phyloP scores from a whole-genome alignment of 2,888 invertebrate genomes.

The Cheilosia scutellata region DNA sequence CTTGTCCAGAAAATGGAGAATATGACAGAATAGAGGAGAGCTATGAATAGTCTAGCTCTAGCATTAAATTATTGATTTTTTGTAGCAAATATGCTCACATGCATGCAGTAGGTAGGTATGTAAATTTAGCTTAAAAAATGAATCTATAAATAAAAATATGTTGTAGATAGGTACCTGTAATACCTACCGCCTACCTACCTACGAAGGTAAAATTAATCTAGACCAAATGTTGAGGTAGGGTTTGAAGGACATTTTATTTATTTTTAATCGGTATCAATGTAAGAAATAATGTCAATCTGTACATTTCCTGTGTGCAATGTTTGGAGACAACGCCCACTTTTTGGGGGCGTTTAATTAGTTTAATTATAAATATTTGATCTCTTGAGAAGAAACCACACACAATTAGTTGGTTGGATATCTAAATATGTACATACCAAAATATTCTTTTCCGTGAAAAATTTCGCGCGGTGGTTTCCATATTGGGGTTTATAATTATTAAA shows the following conservation, averaged over 20 bases:
- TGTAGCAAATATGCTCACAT: neutral
- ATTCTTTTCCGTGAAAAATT: no score
- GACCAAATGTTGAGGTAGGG: constrained; percentile 64
- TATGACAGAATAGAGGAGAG: neutral
- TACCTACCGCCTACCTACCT: neutral
- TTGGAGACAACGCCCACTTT: no score
- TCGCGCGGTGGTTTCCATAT: no score
- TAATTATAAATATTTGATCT: no score
- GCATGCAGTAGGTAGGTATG: neutral
- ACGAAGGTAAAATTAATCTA: constrained; percentile 16
- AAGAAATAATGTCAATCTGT: no score
- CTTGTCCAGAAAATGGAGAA: neutral
- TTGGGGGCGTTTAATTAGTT: no score
- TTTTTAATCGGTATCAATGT: neutral
- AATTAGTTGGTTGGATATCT: no score
- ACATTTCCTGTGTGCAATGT: no score
- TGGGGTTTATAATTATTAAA: no score
- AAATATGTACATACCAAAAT: no score
- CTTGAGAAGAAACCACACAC: no score
- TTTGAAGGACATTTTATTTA: neutral
- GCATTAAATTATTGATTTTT: constrained; percentile 54
- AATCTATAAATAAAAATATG: constrained; percentile 3
- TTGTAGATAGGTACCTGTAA: no score
- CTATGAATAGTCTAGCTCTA: constrained; percentile 4
- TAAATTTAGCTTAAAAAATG: neutral